Conservation (phyloP, 2,888 invertebrate genomes). For the Platycnemis pennipes region DNA sequence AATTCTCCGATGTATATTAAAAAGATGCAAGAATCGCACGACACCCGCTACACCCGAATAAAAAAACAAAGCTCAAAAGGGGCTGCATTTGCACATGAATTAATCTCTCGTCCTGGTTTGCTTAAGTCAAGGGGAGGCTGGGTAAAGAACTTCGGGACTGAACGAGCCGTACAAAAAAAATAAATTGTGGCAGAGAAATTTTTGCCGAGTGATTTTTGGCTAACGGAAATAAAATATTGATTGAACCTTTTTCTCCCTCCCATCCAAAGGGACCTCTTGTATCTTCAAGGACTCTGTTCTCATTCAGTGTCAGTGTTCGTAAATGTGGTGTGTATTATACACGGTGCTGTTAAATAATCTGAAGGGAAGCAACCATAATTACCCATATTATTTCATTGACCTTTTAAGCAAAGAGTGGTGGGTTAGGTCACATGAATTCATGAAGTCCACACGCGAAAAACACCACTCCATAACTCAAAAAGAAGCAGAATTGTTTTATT, state of each 20-base stretch:
- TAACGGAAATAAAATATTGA: not conserved
- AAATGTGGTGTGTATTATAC: no score
- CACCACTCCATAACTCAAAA: no score
- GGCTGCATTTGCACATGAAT: slow-evolving; percentile 6
- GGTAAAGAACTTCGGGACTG: not conserved
- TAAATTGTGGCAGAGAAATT: not conserved
- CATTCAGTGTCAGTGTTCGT: not conserved
- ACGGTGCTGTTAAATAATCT: no score
- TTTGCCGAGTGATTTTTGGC: not conserved
- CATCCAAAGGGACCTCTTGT: not conserved
- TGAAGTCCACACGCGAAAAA: no score
- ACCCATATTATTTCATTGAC: no score
- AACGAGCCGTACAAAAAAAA: not conserved
- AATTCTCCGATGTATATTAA: slow-evolving; percentile 45
- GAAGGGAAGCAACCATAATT: no score
- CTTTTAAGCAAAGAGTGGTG: no score
- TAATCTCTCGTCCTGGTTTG: not conserved
- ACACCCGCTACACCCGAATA: not conserved
- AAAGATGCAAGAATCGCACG: slow-evolving; percentile 34
- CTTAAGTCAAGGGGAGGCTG: not conserved
- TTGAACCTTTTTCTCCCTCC: not conserved
- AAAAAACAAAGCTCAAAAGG: not conserved
- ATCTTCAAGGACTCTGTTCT: not conserved
- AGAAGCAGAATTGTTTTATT: no score
- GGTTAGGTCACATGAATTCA: no score